Evolutionary conservation across 2,888 invertebrate genomes (phyloP), one percentile per base, ranked within the genome.

Genomic region (Cephus runcator): DNA sequence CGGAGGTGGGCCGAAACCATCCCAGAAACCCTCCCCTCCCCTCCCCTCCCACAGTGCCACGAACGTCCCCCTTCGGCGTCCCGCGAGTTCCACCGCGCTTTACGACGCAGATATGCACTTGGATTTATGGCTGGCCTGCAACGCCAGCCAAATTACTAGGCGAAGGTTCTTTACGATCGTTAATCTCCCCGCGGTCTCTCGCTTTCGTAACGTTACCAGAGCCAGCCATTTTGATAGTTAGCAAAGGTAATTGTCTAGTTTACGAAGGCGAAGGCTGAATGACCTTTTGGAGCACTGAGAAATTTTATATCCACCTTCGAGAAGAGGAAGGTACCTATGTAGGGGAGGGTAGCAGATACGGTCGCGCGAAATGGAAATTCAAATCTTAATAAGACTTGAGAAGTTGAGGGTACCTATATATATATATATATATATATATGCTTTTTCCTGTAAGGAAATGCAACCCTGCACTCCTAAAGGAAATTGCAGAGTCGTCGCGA

Each of bases 81-180:
- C 31, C 56, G 82, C 80, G 82, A 79, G 78, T 79, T 79, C 80
- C 78, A 79, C 79, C 79, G 79, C 82, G 80, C 82, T 84, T 83
- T 84, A 84, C 82, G 83, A 83, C 82, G 80, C 81, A 82, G 81
- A 83, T 84, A 83, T 83, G 79, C 80, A 79, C 81, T 81, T 77
- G 83, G 81, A 84, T 84, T 84, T 84, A 84, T 84, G 82, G 81
- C 79, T 76, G 77, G 81, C 79, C 80, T 81, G 83, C 79, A 84
- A 84, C 81, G 83, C 84, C 83, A 83, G 83, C 82, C 83, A 83
- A 83, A 84, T 83, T 84, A 84, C 83, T 83, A 82, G 83, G 82
- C 82, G 81, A 82, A 80, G 78, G 83, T 84, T 84, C 83, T 84
- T 84, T 84, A 84, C 84, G 84, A 83, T 84, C 83, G 81, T 84